Evolutionary conservation across 2,797 vertebrate species (phyloP).

Genomic region (Buphagus erythrorhynchus): DNA sequence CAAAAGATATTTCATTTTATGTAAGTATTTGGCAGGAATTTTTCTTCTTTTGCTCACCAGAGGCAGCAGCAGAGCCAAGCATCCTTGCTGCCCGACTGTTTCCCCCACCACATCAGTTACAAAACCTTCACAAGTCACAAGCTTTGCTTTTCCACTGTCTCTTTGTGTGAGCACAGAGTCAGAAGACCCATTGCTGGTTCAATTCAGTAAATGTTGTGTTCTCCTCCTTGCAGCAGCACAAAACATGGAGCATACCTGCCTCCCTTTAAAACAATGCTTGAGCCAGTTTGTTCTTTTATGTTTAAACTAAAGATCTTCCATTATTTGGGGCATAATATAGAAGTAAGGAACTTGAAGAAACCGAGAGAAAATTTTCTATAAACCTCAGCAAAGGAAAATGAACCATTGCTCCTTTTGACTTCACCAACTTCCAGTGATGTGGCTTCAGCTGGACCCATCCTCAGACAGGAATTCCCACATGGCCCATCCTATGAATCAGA

Average conservation of each 20-base stretch:
- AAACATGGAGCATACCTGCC: background rate
- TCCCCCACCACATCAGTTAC: rapidly evolving
- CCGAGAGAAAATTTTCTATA: background rate
- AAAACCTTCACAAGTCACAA: background rate
- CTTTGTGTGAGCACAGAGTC: background rate
- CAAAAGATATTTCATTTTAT: background rate
- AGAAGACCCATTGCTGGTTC: background rate
- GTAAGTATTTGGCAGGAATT: background rate
- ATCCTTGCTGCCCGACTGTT: background rate
- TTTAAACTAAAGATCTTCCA: background rate
- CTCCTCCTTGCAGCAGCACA: background rate
- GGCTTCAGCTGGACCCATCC: background rate
- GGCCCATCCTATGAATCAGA: background rate
- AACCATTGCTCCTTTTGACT: background rate
- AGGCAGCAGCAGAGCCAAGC: background rate
- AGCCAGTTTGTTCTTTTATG: background rate
- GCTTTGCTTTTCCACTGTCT: background rate
- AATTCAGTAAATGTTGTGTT: background rate
- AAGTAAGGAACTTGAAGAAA: background rate
- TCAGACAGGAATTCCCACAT: rapidly evolving
- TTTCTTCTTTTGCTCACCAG: background rate
- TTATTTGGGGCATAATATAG: background rate
- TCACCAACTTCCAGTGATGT: background rate
- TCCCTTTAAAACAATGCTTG: background rate
- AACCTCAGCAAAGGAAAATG: background rate